A percentile compares a stretch with the other conserved stretches of the same genome.
Conservation (phyloP, 2,888 invertebrate species). For the Trisateles emortualis region DNA sequence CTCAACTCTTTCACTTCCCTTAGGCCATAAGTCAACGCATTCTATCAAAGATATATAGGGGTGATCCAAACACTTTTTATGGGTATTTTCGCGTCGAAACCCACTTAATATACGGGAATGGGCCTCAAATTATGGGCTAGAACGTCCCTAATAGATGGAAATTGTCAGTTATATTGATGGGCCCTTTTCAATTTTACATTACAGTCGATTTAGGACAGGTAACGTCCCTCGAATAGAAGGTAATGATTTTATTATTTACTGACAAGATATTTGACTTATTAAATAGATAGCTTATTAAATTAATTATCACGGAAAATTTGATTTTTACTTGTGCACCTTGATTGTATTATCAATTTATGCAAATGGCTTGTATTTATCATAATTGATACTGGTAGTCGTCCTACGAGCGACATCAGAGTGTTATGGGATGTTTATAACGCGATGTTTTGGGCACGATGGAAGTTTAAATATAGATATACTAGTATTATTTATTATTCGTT, state of each 20-base stretch:
- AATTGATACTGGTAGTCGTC: no score
- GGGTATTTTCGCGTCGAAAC: conserved; percentile 48
- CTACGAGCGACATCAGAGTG: no score
- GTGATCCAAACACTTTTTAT: conserved; percentile 66
- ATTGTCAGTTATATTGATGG: conserved; percentile 56
- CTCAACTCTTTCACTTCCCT: neutral
- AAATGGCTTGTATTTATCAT: no score
- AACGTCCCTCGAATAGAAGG: conserved; percentile 22
- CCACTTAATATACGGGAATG: conserved; percentile 34
- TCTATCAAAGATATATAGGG: conserved; percentile 56
- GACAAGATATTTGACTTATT: conserved; percentile 13
- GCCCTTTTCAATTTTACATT: conserved; percentile 52
- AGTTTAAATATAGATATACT: no score
- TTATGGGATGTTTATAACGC: no score
- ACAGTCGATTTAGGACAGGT: conserved; percentile 30
- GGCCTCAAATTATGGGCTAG: conserved; percentile 47
- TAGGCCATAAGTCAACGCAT: conserved; percentile 36
- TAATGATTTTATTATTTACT: conserved; percentile 29
- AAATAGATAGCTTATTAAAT: neutral
- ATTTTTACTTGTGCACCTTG: no score
- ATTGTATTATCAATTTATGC: no score
- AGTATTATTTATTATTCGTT: no score
- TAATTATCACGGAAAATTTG: neutral
- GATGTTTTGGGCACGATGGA: no score
- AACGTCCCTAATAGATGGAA: conserved; percentile 48